These are phyloP conservation scores for Heliconius ethilla DNA, from an alignment of 2,888 invertebrate genomes.

Conservation along the genomic window DNA sequence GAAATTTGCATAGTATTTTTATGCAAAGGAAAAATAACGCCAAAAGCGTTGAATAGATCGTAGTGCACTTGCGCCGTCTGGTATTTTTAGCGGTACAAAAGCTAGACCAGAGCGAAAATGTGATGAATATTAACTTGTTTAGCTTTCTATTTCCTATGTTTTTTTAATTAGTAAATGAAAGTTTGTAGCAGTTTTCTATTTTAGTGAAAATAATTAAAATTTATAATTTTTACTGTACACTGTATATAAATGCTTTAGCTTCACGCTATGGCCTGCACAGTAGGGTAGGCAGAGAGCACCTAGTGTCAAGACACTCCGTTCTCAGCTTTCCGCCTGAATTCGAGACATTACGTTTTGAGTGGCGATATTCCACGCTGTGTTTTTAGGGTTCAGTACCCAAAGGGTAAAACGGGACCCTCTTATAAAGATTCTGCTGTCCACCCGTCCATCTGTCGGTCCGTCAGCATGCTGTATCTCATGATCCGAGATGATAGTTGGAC, in stretches of 20 bases:
- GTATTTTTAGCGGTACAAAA: conserved; percentile 21
- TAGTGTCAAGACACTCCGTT: too few relatives aligned
- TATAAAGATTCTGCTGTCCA: too few relatives aligned
- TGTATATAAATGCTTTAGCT: background rate
- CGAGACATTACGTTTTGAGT: background rate
- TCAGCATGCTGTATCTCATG: too few relatives aligned
- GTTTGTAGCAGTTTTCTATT: background rate
- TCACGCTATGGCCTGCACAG: background rate
- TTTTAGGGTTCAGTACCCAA: background rate
- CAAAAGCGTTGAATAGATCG: conserved; percentile 26
- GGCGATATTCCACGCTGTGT: background rate
- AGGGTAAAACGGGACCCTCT: too few relatives aligned
- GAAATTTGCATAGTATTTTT: conserved; percentile 25
- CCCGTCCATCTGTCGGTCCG: too few relatives aligned
- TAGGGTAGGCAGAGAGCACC: background rate
- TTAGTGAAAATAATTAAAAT: background rate
- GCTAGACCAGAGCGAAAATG: conserved; percentile 15
- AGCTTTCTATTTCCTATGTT: background rate
- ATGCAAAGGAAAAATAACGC: conserved; percentile 22
- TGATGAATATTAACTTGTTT: conserved; percentile 4
- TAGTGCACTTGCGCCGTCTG: conserved; percentile 15
- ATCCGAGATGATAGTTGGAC: too few relatives aligned
- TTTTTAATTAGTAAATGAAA: background rate
- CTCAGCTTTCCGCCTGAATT: too few relatives aligned
- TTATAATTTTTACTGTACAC: background rate